phyloP scores from a whole-genome alignment of 2,113 vertebrate species.

The Labrus mixtus region DNA sequence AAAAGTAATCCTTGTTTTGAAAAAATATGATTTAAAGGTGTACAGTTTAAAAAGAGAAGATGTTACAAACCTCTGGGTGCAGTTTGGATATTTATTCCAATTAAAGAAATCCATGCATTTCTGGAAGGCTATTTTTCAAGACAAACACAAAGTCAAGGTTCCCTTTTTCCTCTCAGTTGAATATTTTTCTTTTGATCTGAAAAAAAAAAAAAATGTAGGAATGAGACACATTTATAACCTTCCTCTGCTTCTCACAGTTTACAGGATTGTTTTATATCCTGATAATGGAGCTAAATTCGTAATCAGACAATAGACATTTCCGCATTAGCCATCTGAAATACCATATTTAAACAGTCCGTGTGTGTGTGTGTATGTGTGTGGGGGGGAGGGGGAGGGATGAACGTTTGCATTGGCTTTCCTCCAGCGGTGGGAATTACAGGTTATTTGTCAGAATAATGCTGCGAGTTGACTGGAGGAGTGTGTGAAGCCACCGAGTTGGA shows the following conservation, averaged over 20 bases:
- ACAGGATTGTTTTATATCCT: slow-evolving; percentile 22
- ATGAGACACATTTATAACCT: not conserved
- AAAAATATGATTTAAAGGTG: not conserved
- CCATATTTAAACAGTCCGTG: slow-evolving; percentile 34
- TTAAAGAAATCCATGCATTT: too few relatives aligned
- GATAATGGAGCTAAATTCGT: slow-evolving; percentile 41
- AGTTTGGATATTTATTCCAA: too few relatives aligned
- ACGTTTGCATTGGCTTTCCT: slow-evolving; percentile 49
- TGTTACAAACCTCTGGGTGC: too few relatives aligned
- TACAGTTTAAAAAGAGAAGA: too few relatives aligned
- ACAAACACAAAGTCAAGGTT: not conserved
- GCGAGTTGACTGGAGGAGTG: slow-evolving; percentile 50
- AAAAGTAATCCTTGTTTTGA: not conserved
- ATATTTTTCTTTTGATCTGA: not conserved
- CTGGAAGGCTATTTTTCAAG: not conserved
- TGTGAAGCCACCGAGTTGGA: slow-evolving; percentile 45
- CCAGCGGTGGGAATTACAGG: slow-evolving; percentile 62
- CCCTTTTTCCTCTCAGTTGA: not conserved
- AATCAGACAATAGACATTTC: slow-evolving; percentile 45
- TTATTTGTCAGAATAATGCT: slow-evolving; percentile 68
- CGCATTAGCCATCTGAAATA: slow-evolving; percentile 16
- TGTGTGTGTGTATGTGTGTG: slow-evolving; percentile 30
- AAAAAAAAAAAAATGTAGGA: too few relatives aligned
- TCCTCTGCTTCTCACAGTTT: slow-evolving; percentile 7
- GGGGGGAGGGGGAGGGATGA: slow-evolving; percentile 6